Percentiles rank a stretch among this genome's conserved stretches.
These are phyloP conservation scores for Chironomus tepperi DNA, from an alignment of 1,140 invertebrate genomes.

Conservation along the genomic window DNA sequence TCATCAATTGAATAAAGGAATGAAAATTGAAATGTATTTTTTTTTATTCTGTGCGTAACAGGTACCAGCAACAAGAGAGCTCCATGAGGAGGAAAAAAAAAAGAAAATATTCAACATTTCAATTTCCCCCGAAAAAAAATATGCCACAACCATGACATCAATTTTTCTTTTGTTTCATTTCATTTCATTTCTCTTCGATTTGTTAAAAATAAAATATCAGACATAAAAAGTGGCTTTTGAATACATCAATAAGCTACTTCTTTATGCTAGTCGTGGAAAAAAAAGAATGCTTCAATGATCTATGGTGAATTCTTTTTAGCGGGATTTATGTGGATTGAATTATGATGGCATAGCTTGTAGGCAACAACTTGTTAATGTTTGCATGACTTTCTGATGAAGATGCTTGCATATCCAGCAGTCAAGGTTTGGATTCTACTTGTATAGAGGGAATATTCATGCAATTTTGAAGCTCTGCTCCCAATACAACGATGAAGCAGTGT, in stretches of 20 bases:
- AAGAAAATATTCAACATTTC: background rate
- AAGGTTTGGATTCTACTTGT: too few relatives aligned
- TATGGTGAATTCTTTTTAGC: too few relatives aligned
- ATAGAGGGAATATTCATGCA: too few relatives aligned
- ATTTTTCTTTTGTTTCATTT: background rate
- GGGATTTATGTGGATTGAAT: too few relatives aligned
- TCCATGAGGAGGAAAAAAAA: background rate
- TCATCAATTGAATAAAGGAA: background rate
- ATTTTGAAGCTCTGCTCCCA: too few relatives aligned
- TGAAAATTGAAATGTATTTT: conserved; percentile 8
- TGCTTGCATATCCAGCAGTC: too few relatives aligned
- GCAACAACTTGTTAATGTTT: too few relatives aligned
- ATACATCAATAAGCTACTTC: conserved; percentile 1
- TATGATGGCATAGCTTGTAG: too few relatives aligned
- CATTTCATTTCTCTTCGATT: background rate
- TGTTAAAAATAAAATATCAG: background rate
- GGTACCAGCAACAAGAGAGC: background rate
- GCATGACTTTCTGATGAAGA: too few relatives aligned
- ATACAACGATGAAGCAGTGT: too few relatives aligned
- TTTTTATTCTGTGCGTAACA: background rate
- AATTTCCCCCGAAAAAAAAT: background rate
- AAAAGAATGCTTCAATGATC: background rate
- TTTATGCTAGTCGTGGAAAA: background rate
- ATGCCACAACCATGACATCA: conserved; percentile 12
- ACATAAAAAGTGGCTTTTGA: too few relatives aligned